Evolutionary conservation across 2,888 invertebrate genomes (phyloP).

Genomic region (Campoplex nolae): DNA sequence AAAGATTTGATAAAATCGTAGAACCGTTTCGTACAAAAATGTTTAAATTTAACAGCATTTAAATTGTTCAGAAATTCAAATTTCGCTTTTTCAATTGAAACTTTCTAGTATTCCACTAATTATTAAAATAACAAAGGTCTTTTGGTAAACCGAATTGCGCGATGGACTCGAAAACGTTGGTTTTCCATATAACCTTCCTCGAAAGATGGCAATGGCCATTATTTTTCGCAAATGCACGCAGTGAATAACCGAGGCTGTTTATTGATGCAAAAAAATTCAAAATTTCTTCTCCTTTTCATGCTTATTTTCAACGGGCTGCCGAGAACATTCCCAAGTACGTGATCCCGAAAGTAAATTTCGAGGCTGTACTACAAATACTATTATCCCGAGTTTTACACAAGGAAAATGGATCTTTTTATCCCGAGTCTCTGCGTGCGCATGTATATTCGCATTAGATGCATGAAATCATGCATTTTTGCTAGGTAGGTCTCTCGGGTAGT

Average conservation of each 20-base stretch:
- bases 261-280: background rate
- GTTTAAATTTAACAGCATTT: background rate
- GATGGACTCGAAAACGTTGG: no score
- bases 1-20: no score
- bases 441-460: conserved; percentile 34
- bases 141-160: background rate
- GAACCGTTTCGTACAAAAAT: no score
- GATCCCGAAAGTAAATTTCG: conserved; percentile 59
- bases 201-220: background rate
- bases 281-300: background rate
- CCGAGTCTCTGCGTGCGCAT: background rate
- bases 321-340: conserved; percentile 62
- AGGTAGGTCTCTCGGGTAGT: conserved; percentile 30
- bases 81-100: background rate
- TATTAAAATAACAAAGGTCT: background rate
- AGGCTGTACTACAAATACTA: conserved; percentile 31
- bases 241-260: background rate
- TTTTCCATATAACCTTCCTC: no score
- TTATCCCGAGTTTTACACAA: conserved; percentile 11
- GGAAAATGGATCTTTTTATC: conserved; percentile 40
- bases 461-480: conserved; percentile 61
- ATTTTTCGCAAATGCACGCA: background rate
- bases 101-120: background rate
- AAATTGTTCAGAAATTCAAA: background rate
- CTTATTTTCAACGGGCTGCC: background rate